Conservation (phyloP, 1,140 invertebrate species). For the Dryas iulia region DNA sequence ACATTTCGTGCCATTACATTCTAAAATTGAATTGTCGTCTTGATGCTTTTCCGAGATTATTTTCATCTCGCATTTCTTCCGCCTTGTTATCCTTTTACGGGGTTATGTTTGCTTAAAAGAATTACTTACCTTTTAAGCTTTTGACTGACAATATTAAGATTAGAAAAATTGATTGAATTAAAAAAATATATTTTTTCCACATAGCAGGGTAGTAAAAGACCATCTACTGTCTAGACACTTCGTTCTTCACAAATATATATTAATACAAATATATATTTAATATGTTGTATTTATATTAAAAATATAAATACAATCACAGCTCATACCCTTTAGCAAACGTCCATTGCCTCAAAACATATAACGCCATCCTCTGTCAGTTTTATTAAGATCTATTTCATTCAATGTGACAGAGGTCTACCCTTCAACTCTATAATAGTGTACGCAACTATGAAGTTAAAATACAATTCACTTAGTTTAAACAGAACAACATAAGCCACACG, state of each 20-base stretch:
- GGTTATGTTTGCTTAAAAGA: background rate
- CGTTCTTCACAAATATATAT: no score
- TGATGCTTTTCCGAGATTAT: conserved; percentile 1
- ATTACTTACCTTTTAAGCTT: background rate
- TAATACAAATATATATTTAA: no score
- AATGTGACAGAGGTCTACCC: conserved; percentile 1
- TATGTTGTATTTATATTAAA: background rate
- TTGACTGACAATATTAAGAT: background rate
- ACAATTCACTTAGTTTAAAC: background rate
- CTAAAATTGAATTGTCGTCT: conserved; percentile 11
- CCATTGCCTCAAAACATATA: background rate
- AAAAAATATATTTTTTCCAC: no score
- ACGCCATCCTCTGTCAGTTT: conserved; percentile 9
- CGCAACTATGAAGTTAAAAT: background rate
- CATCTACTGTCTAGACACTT: no score
- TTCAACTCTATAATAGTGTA: background rate
- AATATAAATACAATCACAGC: background rate
- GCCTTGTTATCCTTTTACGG: background rate
- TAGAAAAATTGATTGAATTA: background rate
- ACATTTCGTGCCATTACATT: conserved; percentile 11
- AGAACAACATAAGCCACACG: background rate
- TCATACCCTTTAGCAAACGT: background rate
- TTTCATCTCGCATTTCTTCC: background rate
- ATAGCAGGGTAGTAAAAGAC: no score
- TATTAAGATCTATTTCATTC: conserved; percentile 19